phyloP scores from a whole-genome alignment of 2,888 invertebrate genomes.

The Heterodera filipjevi region DNA sequence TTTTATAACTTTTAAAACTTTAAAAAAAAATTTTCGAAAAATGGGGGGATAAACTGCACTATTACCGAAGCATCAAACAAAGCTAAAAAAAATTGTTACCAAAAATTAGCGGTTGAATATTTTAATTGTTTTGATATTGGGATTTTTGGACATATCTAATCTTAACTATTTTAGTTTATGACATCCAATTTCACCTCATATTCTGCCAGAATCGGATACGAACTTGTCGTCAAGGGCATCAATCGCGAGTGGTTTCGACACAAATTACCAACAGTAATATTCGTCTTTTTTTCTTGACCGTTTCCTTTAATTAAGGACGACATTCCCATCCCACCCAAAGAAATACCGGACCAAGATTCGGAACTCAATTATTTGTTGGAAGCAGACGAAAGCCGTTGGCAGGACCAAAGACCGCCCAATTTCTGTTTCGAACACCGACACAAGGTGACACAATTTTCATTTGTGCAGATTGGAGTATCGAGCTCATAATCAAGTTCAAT shows the following conservation, averaged over 20 bases:
- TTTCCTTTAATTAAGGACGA: constrained; percentile 28
- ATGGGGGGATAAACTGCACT: too few species aligned
- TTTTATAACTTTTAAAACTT: too few species aligned
- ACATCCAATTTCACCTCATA: constrained; percentile 17
- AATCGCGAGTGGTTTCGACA: constrained; percentile 34
- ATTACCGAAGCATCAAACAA: too few species aligned
- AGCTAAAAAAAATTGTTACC: too few species aligned
- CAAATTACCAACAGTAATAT: constrained; percentile 31
- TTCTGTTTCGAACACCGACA: constrained; percentile 36
- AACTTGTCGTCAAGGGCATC: constrained; percentile 26
- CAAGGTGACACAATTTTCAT: not conserved
- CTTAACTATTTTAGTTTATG: constrained; percentile 3
- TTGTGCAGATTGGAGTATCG: too few species aligned
- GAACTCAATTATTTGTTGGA: constrained; percentile 34
- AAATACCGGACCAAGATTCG: constrained; percentile 35
- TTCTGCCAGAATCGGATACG: constrained; percentile 20
- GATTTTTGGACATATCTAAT: too few species aligned
- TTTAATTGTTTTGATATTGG: too few species aligned
- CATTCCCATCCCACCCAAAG: constrained; percentile 33
- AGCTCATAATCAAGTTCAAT: too few species aligned
- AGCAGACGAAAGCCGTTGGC: constrained; percentile 32
- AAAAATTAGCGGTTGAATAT: too few species aligned
- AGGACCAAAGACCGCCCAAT: constrained; percentile 33
- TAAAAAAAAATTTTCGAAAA: too few species aligned
- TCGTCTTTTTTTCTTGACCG: not conserved